These are phyloP conservation scores for Varecia variegata DNA, from an alignment of 2,797 vertebrate species.

Conservation along the genomic window DNA sequence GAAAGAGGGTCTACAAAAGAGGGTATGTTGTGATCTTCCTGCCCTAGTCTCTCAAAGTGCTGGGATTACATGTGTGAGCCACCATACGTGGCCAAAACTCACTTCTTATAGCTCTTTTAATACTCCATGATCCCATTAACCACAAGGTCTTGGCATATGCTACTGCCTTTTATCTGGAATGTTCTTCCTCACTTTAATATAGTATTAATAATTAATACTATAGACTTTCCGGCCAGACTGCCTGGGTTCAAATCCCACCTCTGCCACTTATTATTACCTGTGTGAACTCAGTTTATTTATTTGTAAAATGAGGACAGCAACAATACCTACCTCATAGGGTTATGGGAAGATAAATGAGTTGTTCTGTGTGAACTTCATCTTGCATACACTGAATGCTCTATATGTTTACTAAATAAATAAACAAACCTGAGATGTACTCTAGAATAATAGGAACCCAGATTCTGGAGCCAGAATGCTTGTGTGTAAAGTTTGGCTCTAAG, in stretches of 20 bases:
- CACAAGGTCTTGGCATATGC: not conserved
- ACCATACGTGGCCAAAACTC: not conserved
- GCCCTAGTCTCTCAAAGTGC: not conserved
- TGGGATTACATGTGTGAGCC: not conserved
- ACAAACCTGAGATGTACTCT: not conserved
- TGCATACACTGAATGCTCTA: not conserved
- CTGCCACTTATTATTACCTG: constrained; percentile 5
- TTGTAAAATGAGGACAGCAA: not conserved
- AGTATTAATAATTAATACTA: not conserved
- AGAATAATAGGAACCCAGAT: not conserved
- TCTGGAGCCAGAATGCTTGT: not conserved
- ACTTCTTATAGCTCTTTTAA: not conserved
- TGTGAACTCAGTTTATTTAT: not conserved
- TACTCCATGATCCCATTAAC: not conserved
- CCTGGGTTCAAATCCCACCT: not conserved
- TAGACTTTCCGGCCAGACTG: not conserved
- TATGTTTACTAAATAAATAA: not conserved
- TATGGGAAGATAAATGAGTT: not conserved
- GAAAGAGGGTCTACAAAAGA: no score
- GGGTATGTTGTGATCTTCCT: not conserved
- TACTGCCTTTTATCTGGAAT: not conserved
- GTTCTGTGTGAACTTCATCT: not conserved
- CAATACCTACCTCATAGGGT: not conserved
- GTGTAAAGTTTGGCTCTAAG: not conserved
- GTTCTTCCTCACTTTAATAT: not conserved